Evolutionary conservation across 2,113 vertebrate species (phyloP), one percentile per base, ranked within the genome.

Genomic region (Cololabis saira): DNA sequence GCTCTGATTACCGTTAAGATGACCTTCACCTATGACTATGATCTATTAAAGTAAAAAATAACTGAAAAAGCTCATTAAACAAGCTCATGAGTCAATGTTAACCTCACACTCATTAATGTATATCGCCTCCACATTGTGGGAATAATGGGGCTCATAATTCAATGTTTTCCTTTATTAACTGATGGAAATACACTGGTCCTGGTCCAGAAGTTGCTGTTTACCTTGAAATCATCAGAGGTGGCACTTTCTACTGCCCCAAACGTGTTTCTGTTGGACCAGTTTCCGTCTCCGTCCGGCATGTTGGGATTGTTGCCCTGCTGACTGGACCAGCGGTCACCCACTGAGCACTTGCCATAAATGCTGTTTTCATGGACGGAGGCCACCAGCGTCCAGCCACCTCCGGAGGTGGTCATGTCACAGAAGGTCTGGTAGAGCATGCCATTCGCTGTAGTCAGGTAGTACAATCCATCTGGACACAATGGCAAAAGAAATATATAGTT

Each of bases 251-350:
- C 47, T 17, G 42, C 17, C 30, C 73, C 66, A 53, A 70, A 76
- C 3, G 48, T 69, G 66, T 76, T 76, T 42, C 73, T 77, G 50
- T 70, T 71, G 61, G 61, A 55, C 61, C 74, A 77, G 67, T 61
- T 71, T 11, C 61, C 17, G 0, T 71, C 61, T 44, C 74, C 74
- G 40, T 71, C 67, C 14, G 67, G 61, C 3, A 51, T 14, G 1
- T 61, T 1, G 27, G 50, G 15, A 45, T 27, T 33, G 58, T 45
- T 66, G 13, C 65, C 72, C 52, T 68, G 72, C 12, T 75, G 72
- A 48, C 65, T 75, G 7, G 65, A 68, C 72, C 72, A 75, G 52
- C 65, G 45, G 14, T 77, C 61, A 0, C 74, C 74, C 37, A 55
- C 54, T 21, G 61, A 66, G 44, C 67, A 77, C 44, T 1, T 19